Percentiles rank a stretch among this genome's conserved stretches.
These are phyloP conservation scores for Leptodactylus fallax DNA, from an alignment of 2,797 vertebrate genomes.

Conservation along the genomic window DNA sequence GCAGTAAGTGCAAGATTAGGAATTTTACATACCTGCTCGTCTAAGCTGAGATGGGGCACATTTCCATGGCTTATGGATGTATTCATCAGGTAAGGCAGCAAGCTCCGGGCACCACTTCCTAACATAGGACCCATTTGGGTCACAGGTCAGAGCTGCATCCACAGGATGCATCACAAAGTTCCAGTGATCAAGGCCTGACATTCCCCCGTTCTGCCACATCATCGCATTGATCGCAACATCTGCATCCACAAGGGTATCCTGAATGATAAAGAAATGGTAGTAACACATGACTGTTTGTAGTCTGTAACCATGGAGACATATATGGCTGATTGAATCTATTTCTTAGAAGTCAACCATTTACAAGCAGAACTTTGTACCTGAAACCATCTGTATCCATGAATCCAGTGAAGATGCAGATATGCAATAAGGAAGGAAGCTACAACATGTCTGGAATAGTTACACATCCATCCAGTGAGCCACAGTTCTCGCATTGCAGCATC, in stretches of 20 bases:
- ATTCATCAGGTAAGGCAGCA: constrained; percentile 73
- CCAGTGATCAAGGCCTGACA: constrained; percentile 75
- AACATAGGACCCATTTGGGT: constrained; percentile 73
- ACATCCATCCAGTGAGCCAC: constrained; percentile 80
- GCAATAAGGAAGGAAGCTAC: constrained; percentile 79
- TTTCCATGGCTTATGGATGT: constrained; percentile 80
- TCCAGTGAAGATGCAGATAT: constrained; percentile 78
- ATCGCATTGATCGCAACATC: constrained; percentile 80
- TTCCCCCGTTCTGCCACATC: constrained; percentile 83
- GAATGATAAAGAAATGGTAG: background rate
- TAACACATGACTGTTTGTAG: too few relatives aligned
- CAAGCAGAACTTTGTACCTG: constrained; percentile 67
- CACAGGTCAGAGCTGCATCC: constrained; percentile 78
- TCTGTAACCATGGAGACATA: too few relatives aligned
- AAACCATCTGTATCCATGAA: constrained; percentile 80
- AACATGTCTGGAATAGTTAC: constrained; percentile 80
- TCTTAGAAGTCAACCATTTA: too few relatives aligned
- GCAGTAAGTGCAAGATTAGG: too few relatives aligned
- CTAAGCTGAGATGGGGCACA: constrained; percentile 73
- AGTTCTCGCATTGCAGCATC: constrained; percentile 80
- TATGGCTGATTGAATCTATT: too few relatives aligned
- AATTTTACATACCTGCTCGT: constrained; percentile 71
- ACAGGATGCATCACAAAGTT: constrained; percentile 81
- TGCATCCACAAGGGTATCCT: constrained; percentile 80
- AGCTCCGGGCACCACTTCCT: constrained; percentile 79